Percentiles rank a stretch among this genome's conserved stretches.
Evolutionary conservation across 2,113 vertebrate species (phyloP).

Genomic region (Tyto alba): DNA sequence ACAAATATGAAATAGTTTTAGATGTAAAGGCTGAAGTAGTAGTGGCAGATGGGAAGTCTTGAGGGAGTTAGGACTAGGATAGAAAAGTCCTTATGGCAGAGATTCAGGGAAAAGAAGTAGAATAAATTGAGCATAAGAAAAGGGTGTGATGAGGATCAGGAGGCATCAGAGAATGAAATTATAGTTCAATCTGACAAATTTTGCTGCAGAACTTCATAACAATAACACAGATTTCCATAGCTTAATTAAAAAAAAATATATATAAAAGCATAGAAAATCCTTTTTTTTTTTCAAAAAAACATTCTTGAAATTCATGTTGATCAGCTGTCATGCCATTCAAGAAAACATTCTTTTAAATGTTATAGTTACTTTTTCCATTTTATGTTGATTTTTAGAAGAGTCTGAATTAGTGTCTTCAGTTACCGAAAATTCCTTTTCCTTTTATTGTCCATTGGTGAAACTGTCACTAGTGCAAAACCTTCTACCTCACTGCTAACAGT

Average conservation of each 20-base stretch:
- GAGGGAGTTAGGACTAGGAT: background rate
- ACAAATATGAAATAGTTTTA: background rate
- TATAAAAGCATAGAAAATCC: background rate
- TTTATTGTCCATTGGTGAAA: background rate
- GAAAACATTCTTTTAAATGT: background rate
- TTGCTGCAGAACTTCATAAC: background rate
- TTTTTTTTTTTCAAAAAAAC: background rate
- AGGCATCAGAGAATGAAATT: constrained; percentile 30
- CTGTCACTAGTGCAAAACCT: background rate
- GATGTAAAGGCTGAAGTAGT: background rate
- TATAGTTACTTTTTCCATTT: background rate
- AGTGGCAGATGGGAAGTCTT: constrained; percentile 32
- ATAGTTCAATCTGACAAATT: constrained; percentile 12
- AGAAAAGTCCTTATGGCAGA: constrained; percentile 13
- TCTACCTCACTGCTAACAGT: background rate
- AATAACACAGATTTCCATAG: background rate
- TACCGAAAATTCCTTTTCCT: background rate
- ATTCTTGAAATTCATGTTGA: background rate
- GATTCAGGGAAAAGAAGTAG: background rate
- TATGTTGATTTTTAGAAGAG: background rate
- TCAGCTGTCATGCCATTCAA: background rate
- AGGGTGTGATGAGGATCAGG: background rate
- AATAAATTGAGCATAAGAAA: constrained; percentile 31
- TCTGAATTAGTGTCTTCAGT: background rate
- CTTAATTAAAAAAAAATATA: background rate